Evolutionary conservation across 2,888 invertebrate genomes (phyloP).

Genomic region (Lagria hirta): DNA sequence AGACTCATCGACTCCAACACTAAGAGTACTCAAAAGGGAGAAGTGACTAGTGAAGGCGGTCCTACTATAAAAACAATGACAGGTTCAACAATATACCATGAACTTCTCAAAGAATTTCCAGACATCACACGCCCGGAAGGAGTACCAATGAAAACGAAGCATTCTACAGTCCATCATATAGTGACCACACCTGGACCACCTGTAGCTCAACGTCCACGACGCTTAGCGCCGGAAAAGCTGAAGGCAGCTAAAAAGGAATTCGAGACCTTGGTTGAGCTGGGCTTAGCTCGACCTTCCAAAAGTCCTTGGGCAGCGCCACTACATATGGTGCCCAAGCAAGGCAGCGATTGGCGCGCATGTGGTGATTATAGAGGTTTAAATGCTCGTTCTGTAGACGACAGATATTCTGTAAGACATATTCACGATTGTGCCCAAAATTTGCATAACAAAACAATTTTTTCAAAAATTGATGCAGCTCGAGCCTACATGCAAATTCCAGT

Average conservation of each 20-base stretch:
- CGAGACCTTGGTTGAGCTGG: constrained; percentile 34
- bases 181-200: constrained; percentile 43
- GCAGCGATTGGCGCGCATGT: constrained; percentile 43
- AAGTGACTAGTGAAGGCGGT: background rate
- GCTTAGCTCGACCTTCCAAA: constrained; percentile 37
- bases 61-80: too few species aligned
- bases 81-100: too few species aligned
- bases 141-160: background rate
- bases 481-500: constrained; percentile 49
- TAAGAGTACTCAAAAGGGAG: background rate
- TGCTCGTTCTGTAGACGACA: constrained; percentile 22
- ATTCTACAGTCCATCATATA: constrained; percentile 33
- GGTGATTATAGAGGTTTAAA: constrained; percentile 49
- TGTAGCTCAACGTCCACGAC: constrained; percentile 34
- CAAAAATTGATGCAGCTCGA: constrained; percentile 39
- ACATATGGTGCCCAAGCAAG: constrained; percentile 39
- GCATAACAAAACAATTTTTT: constrained; percentile 35
- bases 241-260: constrained; percentile 39
- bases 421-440: constrained; percentile 37
- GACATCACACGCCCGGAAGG: constrained; percentile 4
- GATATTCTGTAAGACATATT: constrained; percentile 41
- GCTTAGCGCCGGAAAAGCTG: constrained; percentile 40
- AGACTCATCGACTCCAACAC: constrained; percentile 18
- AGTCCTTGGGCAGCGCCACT: constrained; percentile 43
- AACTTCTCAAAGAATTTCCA: constrained; percentile 8